Percentiles rank a stretch among this genome's conserved stretches.
Evolutionary conservation across 2,797 vertebrate species (phyloP).

Genomic region (Acomys russatus): DNA sequence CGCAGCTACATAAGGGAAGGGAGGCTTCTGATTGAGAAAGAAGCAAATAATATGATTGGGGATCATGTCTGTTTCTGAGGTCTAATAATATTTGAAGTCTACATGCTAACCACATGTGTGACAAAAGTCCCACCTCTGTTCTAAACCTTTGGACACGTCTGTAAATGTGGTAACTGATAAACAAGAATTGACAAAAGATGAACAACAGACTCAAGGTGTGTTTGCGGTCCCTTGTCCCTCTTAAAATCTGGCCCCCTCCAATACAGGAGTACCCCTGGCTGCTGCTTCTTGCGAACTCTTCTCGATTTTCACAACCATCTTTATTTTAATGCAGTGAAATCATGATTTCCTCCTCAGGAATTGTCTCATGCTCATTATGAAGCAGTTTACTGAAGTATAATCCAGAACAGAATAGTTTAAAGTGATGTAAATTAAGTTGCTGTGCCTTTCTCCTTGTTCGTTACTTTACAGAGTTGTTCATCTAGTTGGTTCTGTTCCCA

Average conservation of each 20-base stretch:
- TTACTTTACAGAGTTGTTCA: neutral
- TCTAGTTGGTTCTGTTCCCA: neutral
- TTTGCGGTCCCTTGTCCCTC: neutral
- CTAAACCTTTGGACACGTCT: neutral
- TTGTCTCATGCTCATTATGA: neutral
- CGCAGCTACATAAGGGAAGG: rapidly evolving
- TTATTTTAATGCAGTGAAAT: neutral
- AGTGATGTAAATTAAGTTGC: neutral
- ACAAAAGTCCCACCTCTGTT: neutral
- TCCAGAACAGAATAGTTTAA: neutral
- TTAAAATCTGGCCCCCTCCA: neutral
- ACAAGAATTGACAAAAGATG: neutral
- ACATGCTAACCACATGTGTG: neutral
- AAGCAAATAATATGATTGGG: neutral
- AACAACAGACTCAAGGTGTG: neutral
- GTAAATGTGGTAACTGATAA: neutral
- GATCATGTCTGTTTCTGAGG: neutral
- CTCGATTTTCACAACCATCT: neutral
- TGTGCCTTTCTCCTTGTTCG: neutral
- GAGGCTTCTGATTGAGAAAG: neutral
- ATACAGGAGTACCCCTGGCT: too few species aligned
- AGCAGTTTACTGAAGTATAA: neutral
- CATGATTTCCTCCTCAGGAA: neutral
- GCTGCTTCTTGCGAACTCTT: neutral
- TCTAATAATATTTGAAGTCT: neutral